Base-by-base conservation (phyloP, 2,113 vertebrate species). In the Choloepus hoffmanni region DNA sequence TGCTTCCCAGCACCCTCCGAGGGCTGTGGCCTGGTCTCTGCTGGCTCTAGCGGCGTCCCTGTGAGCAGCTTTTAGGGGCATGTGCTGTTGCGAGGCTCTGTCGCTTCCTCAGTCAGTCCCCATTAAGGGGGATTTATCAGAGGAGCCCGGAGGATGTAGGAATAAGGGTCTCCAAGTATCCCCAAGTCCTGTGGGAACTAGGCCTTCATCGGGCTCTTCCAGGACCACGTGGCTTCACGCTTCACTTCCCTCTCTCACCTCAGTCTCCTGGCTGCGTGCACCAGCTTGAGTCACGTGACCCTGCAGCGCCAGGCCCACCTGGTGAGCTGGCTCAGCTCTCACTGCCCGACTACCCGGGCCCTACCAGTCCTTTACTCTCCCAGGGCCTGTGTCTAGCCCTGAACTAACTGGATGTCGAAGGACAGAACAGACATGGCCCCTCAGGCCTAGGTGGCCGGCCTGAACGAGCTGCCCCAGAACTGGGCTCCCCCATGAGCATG, bases 211-310 rank as follows among this genome's bases (percentile, higher is more conserved):
- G 4, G 40, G 40, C 26, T 43, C 9, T 50, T 13, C 3, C 33
- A 43, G 72, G 70, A 33, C 24, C 1, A 0, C 24, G 0, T 2
- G 0, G 4, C 5, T 11, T 40, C n/a, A 23, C 1, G 0, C 33
- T 79, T 78, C 48, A 1, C 11, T 12, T 72, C 23, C 33, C 36
- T 1, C 1, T 15, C 1, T 1, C 65, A 62, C 18, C 9, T 26
- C 33, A 30, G 55, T 26, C 11, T 74, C 58, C 70, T 9, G 7
- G 67, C 21, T 74, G 33, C 1, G 14, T 1, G 10, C 24, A 28
- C 33, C 60, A 30, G 14, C 4, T 3, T 0, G 19, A 53, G 63
- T 15, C 30, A 2, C 2, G 0, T 0, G 55, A 26, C 12, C 1
- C 5, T 18, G 21, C 7, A 9, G 43, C 21, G 33, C 78, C 5